Evolutionary conservation across 2,113 vertebrate genomes (phyloP).

Genomic region (Crocuta crocuta): DNA sequence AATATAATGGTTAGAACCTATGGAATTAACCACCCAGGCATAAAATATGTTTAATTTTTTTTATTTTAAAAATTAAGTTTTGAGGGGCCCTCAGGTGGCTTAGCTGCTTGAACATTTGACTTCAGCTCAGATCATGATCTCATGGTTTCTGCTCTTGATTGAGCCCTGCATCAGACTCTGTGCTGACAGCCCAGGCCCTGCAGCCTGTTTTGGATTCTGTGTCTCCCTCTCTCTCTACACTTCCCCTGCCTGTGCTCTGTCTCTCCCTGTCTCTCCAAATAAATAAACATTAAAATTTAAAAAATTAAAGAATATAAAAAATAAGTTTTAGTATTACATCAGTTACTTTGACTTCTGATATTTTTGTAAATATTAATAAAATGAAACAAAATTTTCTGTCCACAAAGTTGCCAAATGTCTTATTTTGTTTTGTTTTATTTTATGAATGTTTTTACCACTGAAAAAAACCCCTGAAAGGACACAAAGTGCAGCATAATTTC

Average conservation of each 20-base stretch:
- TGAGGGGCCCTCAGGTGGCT: neutral
- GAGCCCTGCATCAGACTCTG: too few relatives aligned
- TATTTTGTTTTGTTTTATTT: neutral
- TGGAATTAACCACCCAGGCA: conserved; percentile 38
- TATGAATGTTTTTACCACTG: neutral
- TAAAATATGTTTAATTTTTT: conserved; percentile 11
- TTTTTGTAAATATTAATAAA: conserved; percentile 27
- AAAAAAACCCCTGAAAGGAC: neutral
- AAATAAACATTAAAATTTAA: neutral
- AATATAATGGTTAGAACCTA: neutral
- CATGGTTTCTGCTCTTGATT: too few relatives aligned
- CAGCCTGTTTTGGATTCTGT: too few relatives aligned
- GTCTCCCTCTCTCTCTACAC: too few relatives aligned
- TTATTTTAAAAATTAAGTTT: neutral
- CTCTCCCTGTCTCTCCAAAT: too few relatives aligned
- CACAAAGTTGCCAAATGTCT: neutral
- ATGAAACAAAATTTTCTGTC: neutral
- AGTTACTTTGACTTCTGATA: neutral
- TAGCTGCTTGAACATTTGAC: too few relatives aligned
- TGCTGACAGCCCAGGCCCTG: too few relatives aligned
- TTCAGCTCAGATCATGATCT: too few relatives aligned
- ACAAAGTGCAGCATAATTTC: neutral
- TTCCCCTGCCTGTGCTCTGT: too few relatives aligned
- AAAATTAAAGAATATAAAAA: too few relatives aligned
- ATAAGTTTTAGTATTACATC: neutral